A percentile compares a stretch with the other conserved stretches of the same genome.
phyloP scores from a whole-genome alignment of 2,113 vertebrate genomes.

The Cyphotilapia sp. region DNA sequence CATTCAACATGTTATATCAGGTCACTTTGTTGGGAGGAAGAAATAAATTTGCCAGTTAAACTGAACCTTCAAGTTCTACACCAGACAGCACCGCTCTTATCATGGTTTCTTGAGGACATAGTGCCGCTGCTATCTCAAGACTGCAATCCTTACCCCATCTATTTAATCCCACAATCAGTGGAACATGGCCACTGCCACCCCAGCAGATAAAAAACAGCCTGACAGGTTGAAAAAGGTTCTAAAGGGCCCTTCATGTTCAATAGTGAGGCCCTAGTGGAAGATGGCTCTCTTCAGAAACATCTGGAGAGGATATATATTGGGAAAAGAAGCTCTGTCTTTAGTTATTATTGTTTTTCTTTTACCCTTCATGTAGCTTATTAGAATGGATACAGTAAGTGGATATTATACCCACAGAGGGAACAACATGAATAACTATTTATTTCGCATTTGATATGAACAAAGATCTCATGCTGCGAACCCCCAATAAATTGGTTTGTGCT shows the following conservation, averaged over 20 bases:
- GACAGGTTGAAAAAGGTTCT: conserved; percentile 44
- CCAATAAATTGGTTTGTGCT: not conserved
- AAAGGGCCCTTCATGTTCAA: conserved; percentile 5
- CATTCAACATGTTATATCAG: not conserved
- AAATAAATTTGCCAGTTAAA: not conserved
- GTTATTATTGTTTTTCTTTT: not conserved
- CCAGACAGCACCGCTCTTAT: not conserved
- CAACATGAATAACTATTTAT: not conserved
- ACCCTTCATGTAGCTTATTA: not conserved
- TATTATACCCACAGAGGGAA: not conserved
- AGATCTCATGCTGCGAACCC: not conserved
- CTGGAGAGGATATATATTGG: not conserved
- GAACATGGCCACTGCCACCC: conserved; percentile 14
- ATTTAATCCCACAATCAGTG: conserved; percentile 48
- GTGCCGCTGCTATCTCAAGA: not conserved
- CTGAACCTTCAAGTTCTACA: not conserved
- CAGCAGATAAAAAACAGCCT: not conserved
- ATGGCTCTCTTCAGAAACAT: not conserved
- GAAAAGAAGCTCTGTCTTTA: not conserved
- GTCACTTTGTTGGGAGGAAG: not conserved
- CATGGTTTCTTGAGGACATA: not conserved
- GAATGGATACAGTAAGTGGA: not conserved
- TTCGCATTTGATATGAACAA: not conserved
- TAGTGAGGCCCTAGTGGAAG: not conserved
- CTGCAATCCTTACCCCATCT: not conserved